These are phyloP conservation scores for Heliconius cydno DNA, from an alignment of 2,888 invertebrate genomes.

Conservation along the genomic window DNA sequence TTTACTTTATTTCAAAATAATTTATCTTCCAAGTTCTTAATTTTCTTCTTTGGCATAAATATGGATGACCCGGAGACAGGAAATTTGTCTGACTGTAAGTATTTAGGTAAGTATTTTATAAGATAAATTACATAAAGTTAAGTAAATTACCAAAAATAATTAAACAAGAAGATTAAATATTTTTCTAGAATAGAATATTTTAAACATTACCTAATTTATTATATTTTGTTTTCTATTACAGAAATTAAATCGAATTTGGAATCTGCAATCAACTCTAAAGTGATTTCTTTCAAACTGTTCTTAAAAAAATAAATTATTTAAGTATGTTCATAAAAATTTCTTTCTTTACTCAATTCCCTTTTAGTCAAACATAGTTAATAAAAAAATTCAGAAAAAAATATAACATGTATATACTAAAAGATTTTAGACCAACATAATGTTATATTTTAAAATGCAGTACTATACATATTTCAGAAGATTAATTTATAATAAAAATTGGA, in stretches of 20 bases:
- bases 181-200: neutral
- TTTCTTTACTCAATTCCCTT: constrained; percentile 4
- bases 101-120: constrained; percentile 9
- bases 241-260: constrained; percentile 4
- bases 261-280: constrained; percentile 11
- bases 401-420: neutral
- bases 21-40: neutral
- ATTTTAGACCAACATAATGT: neutral
- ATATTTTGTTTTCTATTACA: constrained; percentile 8
- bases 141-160: neutral
- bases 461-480: too few relatives aligned
- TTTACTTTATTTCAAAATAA: neutral
- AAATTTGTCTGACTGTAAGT: constrained; percentile 5
- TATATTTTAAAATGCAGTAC: too few relatives aligned
- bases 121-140: neutral
- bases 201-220: neutral
- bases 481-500: neutral
- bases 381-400: neutral
- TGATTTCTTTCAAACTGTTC: neutral
- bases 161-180: too few relatives aligned
- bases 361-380: neutral
- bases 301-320: constrained; percentile 13
- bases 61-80: neutral
- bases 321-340: neutral
- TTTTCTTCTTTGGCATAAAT: neutral